Conservation (phyloP, 2,888 invertebrate species). For the Allygus modestus region DNA sequence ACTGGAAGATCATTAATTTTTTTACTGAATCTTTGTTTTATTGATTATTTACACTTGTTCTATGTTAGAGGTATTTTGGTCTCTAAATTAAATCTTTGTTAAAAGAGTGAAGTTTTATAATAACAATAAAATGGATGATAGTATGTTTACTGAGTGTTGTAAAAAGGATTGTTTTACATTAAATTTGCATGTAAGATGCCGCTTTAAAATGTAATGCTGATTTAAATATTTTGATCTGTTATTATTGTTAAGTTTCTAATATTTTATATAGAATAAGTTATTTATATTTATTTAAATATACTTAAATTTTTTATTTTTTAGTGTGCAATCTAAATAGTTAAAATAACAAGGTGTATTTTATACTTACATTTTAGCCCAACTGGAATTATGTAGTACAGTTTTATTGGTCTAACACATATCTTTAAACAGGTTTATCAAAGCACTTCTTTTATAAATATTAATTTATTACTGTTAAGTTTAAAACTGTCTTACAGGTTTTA, state of each 20-base stretch:
- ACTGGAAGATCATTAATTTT: background rate
- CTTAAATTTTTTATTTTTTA: slow-evolving; percentile 8
- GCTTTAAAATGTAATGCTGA: slow-evolving; percentile 13
- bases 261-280: slow-evolving; percentile 23
- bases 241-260: slow-evolving; percentile 28
- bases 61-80: background rate
- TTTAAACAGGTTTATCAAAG: background rate
- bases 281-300: slow-evolving; percentile 13
- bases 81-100: background rate
- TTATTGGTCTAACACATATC: background rate
- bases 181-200: slow-evolving; percentile 34
- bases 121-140: slow-evolving; percentile 14
- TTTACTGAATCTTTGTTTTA: background rate
- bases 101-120: background rate
- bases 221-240: slow-evolving; percentile 16
- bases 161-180: slow-evolving; percentile 2
- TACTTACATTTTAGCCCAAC: too few relatives aligned
- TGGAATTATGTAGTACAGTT: slow-evolving; percentile 28
- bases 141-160: slow-evolving; percentile 6
- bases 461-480: background rate
- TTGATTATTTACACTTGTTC: background rate
- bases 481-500: background rate
- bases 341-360: background rate
- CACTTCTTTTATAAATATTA: background rate
- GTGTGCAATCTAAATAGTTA: background rate